Conservation (phyloP, 2,888 invertebrate species). For the Anticlea derivata region DNA sequence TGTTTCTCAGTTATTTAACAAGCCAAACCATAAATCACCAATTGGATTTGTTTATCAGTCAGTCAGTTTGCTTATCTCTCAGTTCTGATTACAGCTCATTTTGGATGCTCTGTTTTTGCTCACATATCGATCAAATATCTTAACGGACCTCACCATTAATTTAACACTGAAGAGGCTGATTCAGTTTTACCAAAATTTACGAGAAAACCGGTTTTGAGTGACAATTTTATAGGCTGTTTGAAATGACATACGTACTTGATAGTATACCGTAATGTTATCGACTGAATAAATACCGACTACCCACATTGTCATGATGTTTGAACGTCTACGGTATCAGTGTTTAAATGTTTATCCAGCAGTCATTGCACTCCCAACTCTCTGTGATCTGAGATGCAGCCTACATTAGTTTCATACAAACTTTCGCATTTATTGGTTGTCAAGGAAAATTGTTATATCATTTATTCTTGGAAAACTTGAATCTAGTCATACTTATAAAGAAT, state of each 20-base stretch:
- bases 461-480: background rate
- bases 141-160: background rate
- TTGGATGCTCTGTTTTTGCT: constrained; percentile 11
- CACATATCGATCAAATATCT: constrained; percentile 8
- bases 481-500: background rate
- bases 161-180: background rate
- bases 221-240: too few species aligned
- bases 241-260: too few species aligned
- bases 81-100: constrained; percentile 5
- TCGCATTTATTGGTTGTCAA: background rate
- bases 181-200: background rate
- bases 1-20: constrained; percentile 4
- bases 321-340: constrained; percentile 14
- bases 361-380: constrained; percentile 13
- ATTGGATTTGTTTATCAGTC: too few species aligned
- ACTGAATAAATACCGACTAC: background rate
- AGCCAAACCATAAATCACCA: background rate
- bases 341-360: constrained; percentile 20
- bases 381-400: background rate
- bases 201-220: too few species aligned
- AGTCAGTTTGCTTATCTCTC: constrained; percentile 4
- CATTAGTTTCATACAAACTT: too few species aligned
- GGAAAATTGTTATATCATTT: background rate
- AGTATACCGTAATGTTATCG: background rate
- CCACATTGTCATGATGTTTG: constrained; percentile 1